Evolutionary conservation across 2,797 vertebrate genomes (phyloP).

Genomic region (Anas acuta): DNA sequence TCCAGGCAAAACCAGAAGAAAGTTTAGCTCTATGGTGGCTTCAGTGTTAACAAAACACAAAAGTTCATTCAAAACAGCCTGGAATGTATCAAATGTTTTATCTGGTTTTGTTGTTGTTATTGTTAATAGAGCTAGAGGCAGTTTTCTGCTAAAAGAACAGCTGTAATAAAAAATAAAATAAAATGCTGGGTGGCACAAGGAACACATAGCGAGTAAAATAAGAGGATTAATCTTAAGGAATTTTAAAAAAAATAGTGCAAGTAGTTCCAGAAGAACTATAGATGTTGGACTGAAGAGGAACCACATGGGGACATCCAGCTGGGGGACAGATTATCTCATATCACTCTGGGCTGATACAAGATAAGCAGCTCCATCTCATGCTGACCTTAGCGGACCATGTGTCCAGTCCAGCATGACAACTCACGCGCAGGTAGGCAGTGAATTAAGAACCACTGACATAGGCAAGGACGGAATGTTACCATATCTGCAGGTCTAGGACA

Average conservation of each 20-base stretch:
- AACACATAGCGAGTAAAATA: neutral
- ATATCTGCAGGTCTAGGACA: slow-evolving; percentile 89
- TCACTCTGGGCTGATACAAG: neutral
- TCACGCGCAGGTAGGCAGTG: neutral
- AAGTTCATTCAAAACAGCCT: slow-evolving; percentile 16
- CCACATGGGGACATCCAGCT: neutral
- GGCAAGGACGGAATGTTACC: slow-evolving; percentile 71
- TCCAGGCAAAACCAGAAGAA: neutral
- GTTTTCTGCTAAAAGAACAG: slow-evolving; percentile 1
- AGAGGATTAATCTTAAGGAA: neutral
- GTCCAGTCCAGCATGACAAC: neutral
- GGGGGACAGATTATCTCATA: neutral
- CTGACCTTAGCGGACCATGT: neutral
- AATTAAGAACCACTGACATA: neutral
- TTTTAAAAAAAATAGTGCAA: neutral
- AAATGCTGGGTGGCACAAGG: neutral
- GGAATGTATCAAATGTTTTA: slow-evolving; percentile 23
- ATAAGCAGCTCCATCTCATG: neutral
- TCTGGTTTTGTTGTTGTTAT: slow-evolving; percentile 4
- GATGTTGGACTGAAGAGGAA: neutral
- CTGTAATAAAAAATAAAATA: neutral
- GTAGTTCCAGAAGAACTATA: slow-evolving; percentile 18
- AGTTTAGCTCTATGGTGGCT: neutral
- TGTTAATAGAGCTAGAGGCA: slow-evolving; percentile 16
- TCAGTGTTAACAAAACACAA: slow-evolving; percentile 17